phyloP scores from a whole-genome alignment of 1,140 invertebrate genomes.

The Macrobrachium nipponense region DNA sequence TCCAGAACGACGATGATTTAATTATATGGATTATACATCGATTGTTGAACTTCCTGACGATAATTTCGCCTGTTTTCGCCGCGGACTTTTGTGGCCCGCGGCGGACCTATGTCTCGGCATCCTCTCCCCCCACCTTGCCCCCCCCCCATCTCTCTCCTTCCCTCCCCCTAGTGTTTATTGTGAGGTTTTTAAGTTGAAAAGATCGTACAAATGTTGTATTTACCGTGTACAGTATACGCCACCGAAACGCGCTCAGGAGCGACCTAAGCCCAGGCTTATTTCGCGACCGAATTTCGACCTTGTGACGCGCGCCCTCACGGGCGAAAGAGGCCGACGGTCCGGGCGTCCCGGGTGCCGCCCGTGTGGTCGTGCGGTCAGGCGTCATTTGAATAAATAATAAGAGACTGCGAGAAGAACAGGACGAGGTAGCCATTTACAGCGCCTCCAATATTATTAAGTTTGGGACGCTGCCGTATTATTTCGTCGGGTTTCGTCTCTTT shows the following conservation, averaged over 20 bases:
- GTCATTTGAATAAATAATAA: slow-evolving; percentile 47
- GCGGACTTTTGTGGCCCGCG: too few species aligned
- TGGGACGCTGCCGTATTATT: neutral
- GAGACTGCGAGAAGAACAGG: slow-evolving; percentile 33
- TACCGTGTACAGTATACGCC: slow-evolving; percentile 36
- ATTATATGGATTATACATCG: too few species aligned
- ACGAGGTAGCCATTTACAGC: slow-evolving; percentile 29
- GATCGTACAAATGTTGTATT: slow-evolving; percentile 40
- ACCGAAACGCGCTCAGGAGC: neutral
- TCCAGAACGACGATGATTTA: too few species aligned
- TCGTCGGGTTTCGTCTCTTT: neutral
- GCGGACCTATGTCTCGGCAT: slow-evolving; percentile 15
- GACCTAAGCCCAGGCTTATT: neutral
- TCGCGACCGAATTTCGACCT: neutral
- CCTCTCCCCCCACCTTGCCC: neutral
- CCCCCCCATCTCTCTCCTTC: neutral
- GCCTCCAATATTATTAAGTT: slow-evolving; percentile 35
- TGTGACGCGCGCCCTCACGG: neutral
- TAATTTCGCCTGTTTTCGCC: too few species aligned
- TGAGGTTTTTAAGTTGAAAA: slow-evolving; percentile 30
- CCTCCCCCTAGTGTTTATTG: slow-evolving; percentile 23
- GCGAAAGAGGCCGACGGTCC: neutral
- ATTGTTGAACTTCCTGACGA: too few species aligned
- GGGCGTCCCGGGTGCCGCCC: neutral
- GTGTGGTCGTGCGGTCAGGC: slow-evolving; percentile 24